Percentiles rank a stretch among this genome's conserved stretches.
phyloP scores from a whole-genome alignment of 2,113 vertebrate species.

The Chaetodon auriga region DNA sequence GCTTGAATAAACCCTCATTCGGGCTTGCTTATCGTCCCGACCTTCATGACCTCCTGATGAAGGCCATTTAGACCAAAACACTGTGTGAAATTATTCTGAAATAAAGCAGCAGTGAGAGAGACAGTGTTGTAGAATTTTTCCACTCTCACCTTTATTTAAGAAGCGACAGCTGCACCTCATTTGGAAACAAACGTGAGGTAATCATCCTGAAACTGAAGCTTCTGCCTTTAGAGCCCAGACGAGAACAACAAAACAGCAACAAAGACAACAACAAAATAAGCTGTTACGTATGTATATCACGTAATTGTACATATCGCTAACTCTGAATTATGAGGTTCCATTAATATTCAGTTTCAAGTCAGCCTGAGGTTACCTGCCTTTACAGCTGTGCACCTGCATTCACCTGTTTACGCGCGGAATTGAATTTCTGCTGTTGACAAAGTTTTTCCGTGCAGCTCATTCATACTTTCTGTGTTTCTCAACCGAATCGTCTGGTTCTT shows the following conservation, averaged over 20 bases:
- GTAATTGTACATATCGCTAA: neutral
- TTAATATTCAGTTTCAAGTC: neutral
- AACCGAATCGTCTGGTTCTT: constrained; percentile 11
- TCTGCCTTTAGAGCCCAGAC: neutral
- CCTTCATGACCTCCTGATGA: neutral
- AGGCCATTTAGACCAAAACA: neutral
- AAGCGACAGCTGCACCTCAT: neutral
- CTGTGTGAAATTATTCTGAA: neutral
- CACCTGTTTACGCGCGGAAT: neutral
- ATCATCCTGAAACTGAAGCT: neutral
- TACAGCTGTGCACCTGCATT: neutral
- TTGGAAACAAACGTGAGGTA: neutral
- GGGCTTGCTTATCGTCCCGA: neutral
- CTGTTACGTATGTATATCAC: too few species aligned
- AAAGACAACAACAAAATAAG: neutral
- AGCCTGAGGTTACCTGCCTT: neutral
- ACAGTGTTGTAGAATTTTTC: too few species aligned
- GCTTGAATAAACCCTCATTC: neutral
- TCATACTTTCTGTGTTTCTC: neutral
- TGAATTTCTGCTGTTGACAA: neutral
- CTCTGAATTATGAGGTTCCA: neutral
- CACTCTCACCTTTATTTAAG: too few species aligned
- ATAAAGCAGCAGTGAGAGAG: neutral
- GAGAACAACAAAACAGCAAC: neutral
- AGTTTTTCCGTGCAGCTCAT: constrained; percentile 1